A percentile compares a stretch with the other conserved stretches of the same genome.
phyloP scores from a whole-genome alignment of 2,888 invertebrate genomes.

The Anodontia alba region DNA sequence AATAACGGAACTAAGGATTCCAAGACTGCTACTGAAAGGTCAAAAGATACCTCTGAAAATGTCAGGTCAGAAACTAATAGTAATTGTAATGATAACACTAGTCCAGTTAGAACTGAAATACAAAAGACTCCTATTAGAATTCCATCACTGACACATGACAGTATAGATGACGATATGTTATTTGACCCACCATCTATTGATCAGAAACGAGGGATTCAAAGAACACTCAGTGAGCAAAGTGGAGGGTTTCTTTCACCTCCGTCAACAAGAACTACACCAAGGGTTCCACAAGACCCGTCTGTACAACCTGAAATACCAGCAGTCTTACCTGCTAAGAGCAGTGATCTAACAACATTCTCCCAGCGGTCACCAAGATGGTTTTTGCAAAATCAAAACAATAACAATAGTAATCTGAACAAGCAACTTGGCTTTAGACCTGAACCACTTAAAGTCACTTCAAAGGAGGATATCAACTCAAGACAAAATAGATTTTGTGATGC shows the following conservation, averaged over 20 bases:
- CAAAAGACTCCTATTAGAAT: slow-evolving; percentile 25
- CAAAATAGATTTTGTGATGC: background rate
- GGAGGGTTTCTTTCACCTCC: slow-evolving; percentile 32
- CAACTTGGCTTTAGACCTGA: slow-evolving; percentile 57
- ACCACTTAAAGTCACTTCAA: slow-evolving; percentile 36
- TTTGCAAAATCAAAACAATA: slow-evolving; percentile 43
- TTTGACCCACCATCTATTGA: slow-evolving; percentile 64
- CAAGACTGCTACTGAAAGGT: background rate
- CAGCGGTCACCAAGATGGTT: slow-evolving; percentile 68
- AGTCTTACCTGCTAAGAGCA: slow-evolving; percentile 73
- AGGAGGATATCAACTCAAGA: slow-evolving; percentile 2
- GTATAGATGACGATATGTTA: slow-evolving; percentile 76
- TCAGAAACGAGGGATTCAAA: slow-evolving; percentile 52
- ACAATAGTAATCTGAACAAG: slow-evolving; percentile 26
- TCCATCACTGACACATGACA: slow-evolving; percentile 56
- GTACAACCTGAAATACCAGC: slow-evolving; percentile 68
- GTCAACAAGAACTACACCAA: slow-evolving; percentile 53
- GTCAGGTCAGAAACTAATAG: background rate
- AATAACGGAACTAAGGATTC: background rate
- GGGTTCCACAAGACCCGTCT: slow-evolving; percentile 65
- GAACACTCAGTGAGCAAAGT: slow-evolving; percentile 60
- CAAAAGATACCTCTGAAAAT: background rate
- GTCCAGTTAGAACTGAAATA: background rate
- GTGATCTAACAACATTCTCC: slow-evolving; percentile 75
- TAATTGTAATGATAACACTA: background rate